Conservation (phyloP, 2,888 invertebrate species). For the Marasmarcha lunaedactyla region DNA sequence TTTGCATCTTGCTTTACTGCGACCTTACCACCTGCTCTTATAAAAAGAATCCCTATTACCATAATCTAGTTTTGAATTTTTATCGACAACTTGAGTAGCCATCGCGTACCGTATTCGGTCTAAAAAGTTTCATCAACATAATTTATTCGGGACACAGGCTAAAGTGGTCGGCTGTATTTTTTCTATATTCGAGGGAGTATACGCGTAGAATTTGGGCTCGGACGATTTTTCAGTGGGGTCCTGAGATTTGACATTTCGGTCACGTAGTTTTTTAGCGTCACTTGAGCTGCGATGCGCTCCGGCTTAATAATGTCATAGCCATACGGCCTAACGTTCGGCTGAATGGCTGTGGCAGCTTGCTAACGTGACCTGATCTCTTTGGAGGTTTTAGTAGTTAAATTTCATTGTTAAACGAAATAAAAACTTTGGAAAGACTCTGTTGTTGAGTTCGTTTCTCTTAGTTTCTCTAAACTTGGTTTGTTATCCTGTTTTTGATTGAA, state of each 20-base stretch:
- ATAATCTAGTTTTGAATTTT: conserved; percentile 24
- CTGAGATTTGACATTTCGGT: conserved; percentile 47
- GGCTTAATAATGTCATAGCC: conserved; percentile 61
- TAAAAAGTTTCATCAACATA: conserved; percentile 58
- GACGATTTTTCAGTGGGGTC: conserved; percentile 43
- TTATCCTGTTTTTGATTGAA: no score
- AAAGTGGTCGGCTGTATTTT: conserved; percentile 40
- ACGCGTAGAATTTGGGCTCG: conserved; percentile 36
- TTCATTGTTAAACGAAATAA: no score
- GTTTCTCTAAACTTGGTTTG: no score
- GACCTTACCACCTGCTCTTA: background rate
- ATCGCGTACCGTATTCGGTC: conserved; percentile 31
- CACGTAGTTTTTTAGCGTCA: conserved; percentile 61
- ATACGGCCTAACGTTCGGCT: conserved; percentile 20
- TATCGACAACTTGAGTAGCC: conserved; percentile 31
- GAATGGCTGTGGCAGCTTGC: conserved; percentile 19
- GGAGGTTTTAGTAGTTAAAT: conserved; percentile 3
- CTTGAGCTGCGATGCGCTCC: conserved; percentile 50
- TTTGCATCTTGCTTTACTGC: no score
- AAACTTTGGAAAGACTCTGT: no score
- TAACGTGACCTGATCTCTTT: conserved; percentile 22
- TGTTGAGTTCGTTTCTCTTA: no score
- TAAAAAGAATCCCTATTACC: background rate
- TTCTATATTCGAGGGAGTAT: conserved; percentile 44
- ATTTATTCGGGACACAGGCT: conserved; percentile 56